These are phyloP conservation scores for Strigamia maritima DNA, from an alignment of 2,888 invertebrate species.

Conservation along the genomic window DNA sequence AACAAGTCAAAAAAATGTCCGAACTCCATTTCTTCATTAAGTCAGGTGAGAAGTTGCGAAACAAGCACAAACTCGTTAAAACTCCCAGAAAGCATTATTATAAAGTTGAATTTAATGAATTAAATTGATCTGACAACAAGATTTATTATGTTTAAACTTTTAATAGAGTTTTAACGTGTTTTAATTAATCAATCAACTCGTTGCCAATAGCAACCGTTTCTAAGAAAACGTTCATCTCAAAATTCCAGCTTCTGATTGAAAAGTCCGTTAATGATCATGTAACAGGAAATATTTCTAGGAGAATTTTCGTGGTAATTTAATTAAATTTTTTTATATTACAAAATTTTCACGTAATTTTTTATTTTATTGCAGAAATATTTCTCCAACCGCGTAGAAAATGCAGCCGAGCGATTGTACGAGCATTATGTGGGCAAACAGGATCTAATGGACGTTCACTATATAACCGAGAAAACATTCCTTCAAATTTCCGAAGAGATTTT, in stretches of 20 bases:
- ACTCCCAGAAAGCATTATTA: neutral
- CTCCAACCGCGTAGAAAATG: neutral
- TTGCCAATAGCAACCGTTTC: constrained; percentile 6
- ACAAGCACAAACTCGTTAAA: neutral
- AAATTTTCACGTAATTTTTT: neutral
- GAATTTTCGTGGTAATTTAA: constrained; percentile 28
- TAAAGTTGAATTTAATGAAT: neutral
- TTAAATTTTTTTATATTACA: neutral
- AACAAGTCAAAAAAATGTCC: neutral
- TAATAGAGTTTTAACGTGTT: neutral
- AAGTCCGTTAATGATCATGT: constrained; percentile 4
- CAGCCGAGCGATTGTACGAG: constrained; percentile 29
- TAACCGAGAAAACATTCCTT: constrained; percentile 34
- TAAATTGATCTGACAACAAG: neutral
- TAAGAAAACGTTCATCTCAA: neutral
- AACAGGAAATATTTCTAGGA: neutral
- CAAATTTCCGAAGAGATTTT: constrained; percentile 20
- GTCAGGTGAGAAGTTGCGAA: constrained; percentile 17
- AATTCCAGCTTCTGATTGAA: constrained; percentile 10
- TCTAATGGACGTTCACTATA: neutral
- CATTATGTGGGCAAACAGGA: constrained; percentile 33
- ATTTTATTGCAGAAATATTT: constrained; percentile 35
- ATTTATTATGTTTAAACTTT: neutral
- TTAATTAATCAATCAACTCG: neutral
- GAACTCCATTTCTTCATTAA: neutral